These are phyloP conservation scores for Labeo rohita DNA, from an alignment of 2,113 vertebrate species.

Conservation along the genomic window DNA sequence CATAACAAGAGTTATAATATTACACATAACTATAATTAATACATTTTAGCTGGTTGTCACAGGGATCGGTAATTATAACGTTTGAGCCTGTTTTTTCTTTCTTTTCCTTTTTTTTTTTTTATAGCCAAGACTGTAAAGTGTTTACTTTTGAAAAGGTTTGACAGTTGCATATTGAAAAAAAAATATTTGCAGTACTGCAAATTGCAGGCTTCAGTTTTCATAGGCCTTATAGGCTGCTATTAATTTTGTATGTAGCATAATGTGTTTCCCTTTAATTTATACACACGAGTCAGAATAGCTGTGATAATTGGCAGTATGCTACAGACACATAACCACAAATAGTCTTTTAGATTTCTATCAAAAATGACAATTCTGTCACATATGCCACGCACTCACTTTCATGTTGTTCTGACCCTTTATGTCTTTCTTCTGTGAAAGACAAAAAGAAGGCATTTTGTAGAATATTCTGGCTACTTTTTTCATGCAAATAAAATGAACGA, in stretches of 20 bases:
- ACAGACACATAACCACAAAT: not conserved
- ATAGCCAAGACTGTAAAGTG: not conserved
- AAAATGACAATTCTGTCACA: not conserved
- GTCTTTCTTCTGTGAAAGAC: not conserved
- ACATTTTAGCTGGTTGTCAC: not conserved
- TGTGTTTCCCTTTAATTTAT: not conserved
- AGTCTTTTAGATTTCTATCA: not conserved
- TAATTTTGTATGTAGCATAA: not conserved
- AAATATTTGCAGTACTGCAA: not conserved
- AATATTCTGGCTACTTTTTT: not conserved
- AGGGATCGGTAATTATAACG: not conserved
- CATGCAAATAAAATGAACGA: not conserved
- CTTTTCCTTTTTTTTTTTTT: not conserved
- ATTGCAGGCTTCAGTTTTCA: not conserved
- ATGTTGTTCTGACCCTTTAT: not conserved
- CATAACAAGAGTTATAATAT: not conserved
- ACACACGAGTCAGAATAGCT: not conserved
- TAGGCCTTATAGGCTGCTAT: not conserved
- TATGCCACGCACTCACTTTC: not conserved
- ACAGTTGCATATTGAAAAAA: not conserved
- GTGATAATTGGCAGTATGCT: constrained; percentile 1
- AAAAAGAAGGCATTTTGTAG: not conserved
- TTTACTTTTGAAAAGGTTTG: constrained; percentile 3
- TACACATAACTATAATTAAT: not conserved
- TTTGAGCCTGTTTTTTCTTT: not conserved